These are phyloP conservation scores for Lycaena phlaeas DNA, from an alignment of 2,888 invertebrate species.

Conservation along the genomic window DNA sequence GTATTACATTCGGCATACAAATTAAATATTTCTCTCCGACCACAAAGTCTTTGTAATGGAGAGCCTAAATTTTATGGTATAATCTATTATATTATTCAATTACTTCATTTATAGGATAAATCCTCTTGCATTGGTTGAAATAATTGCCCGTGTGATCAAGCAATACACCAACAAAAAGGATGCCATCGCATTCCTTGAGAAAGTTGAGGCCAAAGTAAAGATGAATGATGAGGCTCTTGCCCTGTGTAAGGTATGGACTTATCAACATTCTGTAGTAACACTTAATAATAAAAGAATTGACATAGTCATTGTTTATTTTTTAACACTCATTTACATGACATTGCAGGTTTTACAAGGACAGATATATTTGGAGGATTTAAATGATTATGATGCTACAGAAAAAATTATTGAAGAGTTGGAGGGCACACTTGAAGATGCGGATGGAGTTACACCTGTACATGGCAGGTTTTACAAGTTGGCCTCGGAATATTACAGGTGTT, in stretches of 20 bases:
- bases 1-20: too few relatives aligned
- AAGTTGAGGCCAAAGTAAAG: conserved; percentile 89
- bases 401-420: conserved; percentile 91
- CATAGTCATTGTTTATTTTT: too few relatives aligned
- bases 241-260: conserved; percentile 80
- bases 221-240: conserved; percentile 89
- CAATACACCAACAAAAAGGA: conserved; percentile 87
- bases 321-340: too few relatives aligned
- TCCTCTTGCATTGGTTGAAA: conserved; percentile 92
- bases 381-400: conserved; percentile 84
- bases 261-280: background rate
- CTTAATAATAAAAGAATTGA: too few relatives aligned
- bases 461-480: conserved; percentile 95
- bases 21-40: too few relatives aligned
- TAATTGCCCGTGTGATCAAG: conserved; percentile 81
- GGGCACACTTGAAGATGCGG: conserved; percentile 87
- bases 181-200: conserved; percentile 90
- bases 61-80: too few relatives aligned
- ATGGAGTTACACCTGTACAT: conserved; percentile 94
- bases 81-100: too few relatives aligned
- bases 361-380: conserved; percentile 82
- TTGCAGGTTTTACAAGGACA: conserved; percentile 85
- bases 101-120: conserved; percentile 90
- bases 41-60: too few relatives aligned
- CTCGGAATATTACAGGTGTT: conserved; percentile 90